Evolutionary conservation across 2,888 invertebrate species (phyloP).

Genomic region (Protonemura montana): DNA sequence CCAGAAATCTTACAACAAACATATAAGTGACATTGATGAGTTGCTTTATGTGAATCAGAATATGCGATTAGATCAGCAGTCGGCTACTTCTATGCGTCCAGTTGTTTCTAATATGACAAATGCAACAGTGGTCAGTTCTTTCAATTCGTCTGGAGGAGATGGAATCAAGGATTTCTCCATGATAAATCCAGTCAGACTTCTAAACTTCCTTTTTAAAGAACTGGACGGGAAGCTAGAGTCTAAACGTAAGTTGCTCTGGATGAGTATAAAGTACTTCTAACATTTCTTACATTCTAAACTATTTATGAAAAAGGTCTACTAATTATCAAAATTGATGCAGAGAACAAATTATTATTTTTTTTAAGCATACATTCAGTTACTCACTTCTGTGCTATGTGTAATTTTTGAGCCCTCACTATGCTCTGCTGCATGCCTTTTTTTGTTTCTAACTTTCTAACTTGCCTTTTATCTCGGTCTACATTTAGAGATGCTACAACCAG

Average conservation of each 20-base stretch:
- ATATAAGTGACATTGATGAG: background rate
- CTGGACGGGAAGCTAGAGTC: conserved; percentile 12
- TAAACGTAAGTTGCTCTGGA: background rate
- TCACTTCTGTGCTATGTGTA: too few relatives aligned
- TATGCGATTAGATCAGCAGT: background rate
- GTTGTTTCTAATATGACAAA: background rate
- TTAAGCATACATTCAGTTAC: too few relatives aligned
- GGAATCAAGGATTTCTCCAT: background rate
- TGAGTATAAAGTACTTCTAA: background rate
- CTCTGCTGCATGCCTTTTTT: too few relatives aligned
- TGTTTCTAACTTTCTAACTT: too few relatives aligned
- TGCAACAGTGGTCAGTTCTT: background rate
- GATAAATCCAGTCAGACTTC: conserved; percentile 22
- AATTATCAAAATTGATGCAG: too few relatives aligned
- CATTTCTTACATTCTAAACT: too few relatives aligned
- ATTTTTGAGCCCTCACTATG: too few relatives aligned
- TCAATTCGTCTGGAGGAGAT: background rate
- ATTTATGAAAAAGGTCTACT: too few relatives aligned
- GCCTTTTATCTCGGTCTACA: too few relatives aligned
- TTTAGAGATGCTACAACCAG: background rate
- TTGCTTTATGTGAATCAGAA: background rate
- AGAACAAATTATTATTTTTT: too few relatives aligned
- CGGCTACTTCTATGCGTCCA: background rate
- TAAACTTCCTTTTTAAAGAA: conserved; percentile 15
- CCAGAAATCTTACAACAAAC: background rate